Evolutionary conservation across 2,113 vertebrate species (phyloP).

Genomic region (Colistium nudipinnis): DNA sequence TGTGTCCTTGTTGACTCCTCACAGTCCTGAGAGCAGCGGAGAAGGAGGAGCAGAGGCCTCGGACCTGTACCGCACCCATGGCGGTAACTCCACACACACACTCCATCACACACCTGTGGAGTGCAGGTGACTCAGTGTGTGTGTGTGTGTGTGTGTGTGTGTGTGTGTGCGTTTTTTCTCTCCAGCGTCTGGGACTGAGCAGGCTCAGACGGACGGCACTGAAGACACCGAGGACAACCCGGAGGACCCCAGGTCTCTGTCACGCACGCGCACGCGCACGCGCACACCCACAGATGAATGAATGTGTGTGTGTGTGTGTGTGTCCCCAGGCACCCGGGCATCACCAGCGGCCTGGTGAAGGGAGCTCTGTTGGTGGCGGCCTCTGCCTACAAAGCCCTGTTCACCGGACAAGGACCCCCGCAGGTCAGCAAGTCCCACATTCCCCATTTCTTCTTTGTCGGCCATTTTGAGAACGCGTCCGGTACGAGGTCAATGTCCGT

Average conservation of each 20-base stretch:
- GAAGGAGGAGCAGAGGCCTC: conserved; percentile 29
- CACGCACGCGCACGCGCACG: not conserved
- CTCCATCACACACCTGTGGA: not conserved
- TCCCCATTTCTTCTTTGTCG: too few relatives aligned
- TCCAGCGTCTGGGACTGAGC: conserved; percentile 37
- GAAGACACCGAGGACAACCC: conserved; percentile 46
- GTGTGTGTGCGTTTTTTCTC: conserved; percentile 10
- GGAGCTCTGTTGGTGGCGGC: conserved; percentile 94
- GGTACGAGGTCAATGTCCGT: too few relatives aligned
- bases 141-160: too few relatives aligned
- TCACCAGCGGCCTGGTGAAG: conserved; percentile 91
- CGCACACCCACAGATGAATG: too few relatives aligned
- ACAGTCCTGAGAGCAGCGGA: conserved; percentile 51
- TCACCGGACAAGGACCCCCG: conserved; percentile 86
- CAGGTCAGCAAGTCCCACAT: conserved; percentile 84
- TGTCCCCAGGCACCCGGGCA: conserved; percentile 72
- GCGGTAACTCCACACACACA: conserved; percentile 26
- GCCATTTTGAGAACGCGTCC: too few relatives aligned
- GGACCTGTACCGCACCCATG: conserved; percentile 47
- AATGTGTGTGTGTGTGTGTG: too few relatives aligned
- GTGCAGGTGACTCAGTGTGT: too few relatives aligned
- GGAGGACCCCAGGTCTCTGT: conserved; percentile 61
- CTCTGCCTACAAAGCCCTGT: conserved; percentile 96
- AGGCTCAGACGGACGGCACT: not conserved
- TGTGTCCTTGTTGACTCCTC: not conserved